Conservation (phyloP, 2,113 vertebrate species). For the Crotalus horridus region DNA sequence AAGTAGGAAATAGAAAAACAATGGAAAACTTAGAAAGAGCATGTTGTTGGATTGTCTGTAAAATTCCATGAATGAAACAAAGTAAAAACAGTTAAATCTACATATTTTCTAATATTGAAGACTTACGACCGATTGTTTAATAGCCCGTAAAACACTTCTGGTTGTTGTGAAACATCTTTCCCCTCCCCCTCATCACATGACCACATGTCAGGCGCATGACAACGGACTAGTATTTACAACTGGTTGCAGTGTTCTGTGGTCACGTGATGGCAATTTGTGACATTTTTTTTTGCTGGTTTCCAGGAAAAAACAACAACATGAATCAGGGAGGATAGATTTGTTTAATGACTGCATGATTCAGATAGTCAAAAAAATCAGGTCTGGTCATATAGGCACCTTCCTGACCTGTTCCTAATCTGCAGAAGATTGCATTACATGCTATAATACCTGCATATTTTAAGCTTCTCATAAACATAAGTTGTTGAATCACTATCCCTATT, state of each 20-base stretch:
- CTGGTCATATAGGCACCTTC: neutral
- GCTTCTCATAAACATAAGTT: neutral
- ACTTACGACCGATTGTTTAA: neutral
- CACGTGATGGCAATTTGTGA: neutral
- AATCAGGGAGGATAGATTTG: neutral
- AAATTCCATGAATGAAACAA: neutral
- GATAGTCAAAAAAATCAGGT: neutral
- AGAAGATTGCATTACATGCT: neutral
- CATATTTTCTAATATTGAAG: neutral
- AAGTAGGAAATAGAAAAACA: slow-evolving; percentile 23
- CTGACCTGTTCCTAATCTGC: neutral
- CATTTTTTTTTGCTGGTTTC: neutral
- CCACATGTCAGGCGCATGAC: neutral
- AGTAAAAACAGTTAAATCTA: neutral
- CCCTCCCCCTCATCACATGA: neutral
- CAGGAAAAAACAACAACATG: neutral
- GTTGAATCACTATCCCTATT: neutral
- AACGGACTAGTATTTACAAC: neutral
- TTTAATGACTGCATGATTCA: neutral
- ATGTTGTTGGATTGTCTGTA: neutral
- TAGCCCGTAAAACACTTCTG: neutral
- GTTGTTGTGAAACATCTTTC: neutral
- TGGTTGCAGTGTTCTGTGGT: neutral
- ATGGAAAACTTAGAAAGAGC: neutral
- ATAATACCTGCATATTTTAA: neutral